These are phyloP conservation scores for Connochaetes taurinus DNA, from an alignment of 2,113 vertebrate genomes.

Conservation along the genomic window DNA sequence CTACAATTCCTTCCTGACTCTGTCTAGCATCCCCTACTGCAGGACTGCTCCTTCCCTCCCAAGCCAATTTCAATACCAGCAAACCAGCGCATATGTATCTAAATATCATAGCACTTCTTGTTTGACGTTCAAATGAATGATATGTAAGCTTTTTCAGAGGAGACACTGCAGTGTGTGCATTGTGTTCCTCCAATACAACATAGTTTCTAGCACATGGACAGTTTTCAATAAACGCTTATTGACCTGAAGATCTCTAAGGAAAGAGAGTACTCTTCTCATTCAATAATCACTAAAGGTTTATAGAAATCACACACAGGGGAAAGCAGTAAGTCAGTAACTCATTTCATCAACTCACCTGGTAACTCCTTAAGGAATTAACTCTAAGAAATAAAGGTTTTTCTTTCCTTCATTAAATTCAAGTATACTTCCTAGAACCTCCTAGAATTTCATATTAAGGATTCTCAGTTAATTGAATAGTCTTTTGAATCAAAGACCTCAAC, in stretches of 20 bases:
- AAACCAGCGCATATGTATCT: not conserved
- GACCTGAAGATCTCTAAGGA: not conserved
- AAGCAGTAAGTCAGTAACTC: not conserved
- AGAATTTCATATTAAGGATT: not conserved
- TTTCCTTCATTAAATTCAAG: not conserved
- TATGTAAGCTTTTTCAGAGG: not conserved
- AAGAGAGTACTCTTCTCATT: not conserved
- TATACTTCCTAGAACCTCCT: not conserved
- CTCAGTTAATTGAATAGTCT: not conserved
- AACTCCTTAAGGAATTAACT: not conserved
- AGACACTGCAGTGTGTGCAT: not conserved
- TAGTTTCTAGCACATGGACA: not conserved
- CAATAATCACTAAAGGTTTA: not conserved
- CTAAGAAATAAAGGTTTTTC: not conserved
- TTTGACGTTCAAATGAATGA: not conserved
- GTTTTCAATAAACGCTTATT: not conserved
- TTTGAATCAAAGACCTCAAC: slow-evolving; percentile 7
- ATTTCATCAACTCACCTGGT: not conserved
- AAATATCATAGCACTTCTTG: not conserved
- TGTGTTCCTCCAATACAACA: not conserved
- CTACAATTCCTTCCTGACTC: not conserved
- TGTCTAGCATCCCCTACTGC: not conserved
- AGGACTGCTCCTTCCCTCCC: not conserved
- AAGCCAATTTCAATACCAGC: not conserved
- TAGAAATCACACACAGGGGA: not conserved